Percentiles rank a stretch among this genome's conserved stretches.
These are phyloP conservation scores for Lasioglossum malachurum DNA, from an alignment of 2,888 invertebrate genomes.

Conservation along the genomic window DNA sequence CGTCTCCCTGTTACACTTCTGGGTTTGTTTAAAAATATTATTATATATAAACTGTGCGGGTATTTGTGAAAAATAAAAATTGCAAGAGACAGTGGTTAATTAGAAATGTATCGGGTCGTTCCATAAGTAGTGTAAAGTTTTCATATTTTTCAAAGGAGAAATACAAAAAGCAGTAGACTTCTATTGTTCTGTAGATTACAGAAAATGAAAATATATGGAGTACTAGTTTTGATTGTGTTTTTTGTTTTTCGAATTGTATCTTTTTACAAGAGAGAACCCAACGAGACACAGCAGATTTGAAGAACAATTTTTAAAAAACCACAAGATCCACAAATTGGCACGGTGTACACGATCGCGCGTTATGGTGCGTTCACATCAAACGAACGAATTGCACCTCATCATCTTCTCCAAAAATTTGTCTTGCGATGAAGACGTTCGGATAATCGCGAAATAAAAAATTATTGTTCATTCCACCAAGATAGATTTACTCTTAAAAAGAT, in stretches of 20 bases:
- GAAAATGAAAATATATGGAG: not conserved
- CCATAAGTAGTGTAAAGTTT: not conserved
- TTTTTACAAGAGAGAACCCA: not conserved
- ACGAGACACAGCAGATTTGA: not conserved
- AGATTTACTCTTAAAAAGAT: not conserved
- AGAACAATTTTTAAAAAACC: not conserved
- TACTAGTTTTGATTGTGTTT: not conserved
- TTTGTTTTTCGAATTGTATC: not conserved
- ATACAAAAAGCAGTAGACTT: not conserved
- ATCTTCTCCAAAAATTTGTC: not conserved
- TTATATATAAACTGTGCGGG: too few species aligned
- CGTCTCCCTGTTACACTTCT: not conserved
- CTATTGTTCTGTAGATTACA: not conserved
- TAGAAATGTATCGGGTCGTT: not conserved
- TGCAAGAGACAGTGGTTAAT: not conserved
- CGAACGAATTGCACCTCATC: not conserved
- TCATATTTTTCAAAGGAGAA: not conserved
- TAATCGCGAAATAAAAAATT: not conserved
- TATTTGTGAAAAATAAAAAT: not conserved
- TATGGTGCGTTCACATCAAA: not conserved
- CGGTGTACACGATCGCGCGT: not conserved
- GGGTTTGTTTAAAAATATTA: not conserved
- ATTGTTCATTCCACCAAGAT: not conserved
- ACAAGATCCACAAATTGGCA: not conserved
- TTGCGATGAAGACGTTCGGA: too few species aligned